These are phyloP conservation scores for Erinaceus europaeus DNA, from an alignment of 2,113 vertebrate species.

Conservation along the genomic window DNA sequence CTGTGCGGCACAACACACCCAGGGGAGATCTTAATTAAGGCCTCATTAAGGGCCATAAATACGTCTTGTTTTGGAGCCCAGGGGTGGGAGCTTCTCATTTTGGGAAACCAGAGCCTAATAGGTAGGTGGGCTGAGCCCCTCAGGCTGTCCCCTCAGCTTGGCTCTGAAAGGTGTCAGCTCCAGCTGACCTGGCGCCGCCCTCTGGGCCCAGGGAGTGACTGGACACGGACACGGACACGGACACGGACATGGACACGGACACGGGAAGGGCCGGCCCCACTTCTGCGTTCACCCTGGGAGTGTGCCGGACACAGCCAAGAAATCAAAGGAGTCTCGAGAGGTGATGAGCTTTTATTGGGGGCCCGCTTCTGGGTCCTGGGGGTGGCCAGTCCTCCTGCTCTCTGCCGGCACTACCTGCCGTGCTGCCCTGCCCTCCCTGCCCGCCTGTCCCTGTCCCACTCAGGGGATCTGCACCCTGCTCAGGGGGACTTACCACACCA, in stretches of 20 bases:
- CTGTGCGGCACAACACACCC: background rate
- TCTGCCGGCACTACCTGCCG: background rate
- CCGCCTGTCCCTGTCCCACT: background rate
- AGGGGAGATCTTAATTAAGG: slow-evolving; percentile 61
- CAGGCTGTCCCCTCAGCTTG: background rate
- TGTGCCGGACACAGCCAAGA: slow-evolving; percentile 24
- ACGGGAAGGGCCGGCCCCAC: background rate
- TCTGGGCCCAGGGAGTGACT: too few relatives aligned
- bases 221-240: background rate
- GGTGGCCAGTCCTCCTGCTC: slow-evolving; percentile 30
- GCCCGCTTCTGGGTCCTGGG: background rate
- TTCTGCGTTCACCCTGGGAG: background rate
- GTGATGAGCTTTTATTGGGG: slow-evolving; percentile 59
- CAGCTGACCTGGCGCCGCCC: background rate
- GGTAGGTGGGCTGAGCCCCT: slow-evolving; percentile 37
- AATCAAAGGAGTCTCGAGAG: slow-evolving; percentile 52
- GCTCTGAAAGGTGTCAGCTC: background rate
- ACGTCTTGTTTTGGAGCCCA: slow-evolving; percentile 24
- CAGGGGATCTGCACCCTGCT: background rate
- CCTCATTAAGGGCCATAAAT: slow-evolving; percentile 60
- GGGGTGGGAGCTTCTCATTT: slow-evolving; percentile 47
- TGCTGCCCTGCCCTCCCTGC: background rate
- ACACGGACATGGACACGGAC: background rate
- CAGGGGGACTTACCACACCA: slow-evolving; percentile 48
- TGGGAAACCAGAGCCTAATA: slow-evolving; percentile 54